phyloP scores from a whole-genome alignment of 2,797 vertebrate species.

The Sebastes matsubarae region DNA sequence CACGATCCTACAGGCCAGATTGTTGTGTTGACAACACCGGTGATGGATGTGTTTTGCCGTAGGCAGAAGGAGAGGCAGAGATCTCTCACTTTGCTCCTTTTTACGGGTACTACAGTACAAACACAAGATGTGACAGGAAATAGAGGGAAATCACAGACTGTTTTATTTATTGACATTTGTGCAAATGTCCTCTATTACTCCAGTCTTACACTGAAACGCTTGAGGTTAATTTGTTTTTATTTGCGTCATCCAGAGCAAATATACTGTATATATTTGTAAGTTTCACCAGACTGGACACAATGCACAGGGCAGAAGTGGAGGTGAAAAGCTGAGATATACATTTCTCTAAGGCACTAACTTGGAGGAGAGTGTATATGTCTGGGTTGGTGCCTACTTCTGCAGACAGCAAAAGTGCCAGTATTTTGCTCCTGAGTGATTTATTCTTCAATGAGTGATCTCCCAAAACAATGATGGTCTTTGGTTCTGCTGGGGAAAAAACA shows the following conservation, averaged over 20 bases:
- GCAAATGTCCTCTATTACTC: constrained; percentile 7
- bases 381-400: constrained; percentile 13
- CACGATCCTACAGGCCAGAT: constrained; percentile 65
- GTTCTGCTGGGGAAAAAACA: constrained; percentile 20
- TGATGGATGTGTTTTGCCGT: constrained; percentile 74
- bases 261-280: neutral
- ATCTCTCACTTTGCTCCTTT: constrained; percentile 53
- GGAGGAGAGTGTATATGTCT: constrained; percentile 2
- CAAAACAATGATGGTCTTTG: constrained; percentile 55
- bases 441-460: constrained; percentile 51
- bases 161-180: constrained; percentile 41
- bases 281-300: neutral
- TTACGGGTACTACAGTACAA: neutral
- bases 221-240: constrained; percentile 3
- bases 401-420: constrained; percentile 27
- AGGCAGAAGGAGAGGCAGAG: constrained; percentile 27
- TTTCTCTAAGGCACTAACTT: constrained; percentile 20
- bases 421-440: constrained; percentile 53
- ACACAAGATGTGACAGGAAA: constrained; percentile 36
- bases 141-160: constrained; percentile 30
- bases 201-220: neutral
- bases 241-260: neutral
- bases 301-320: neutral
- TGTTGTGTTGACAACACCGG: constrained; percentile 70
- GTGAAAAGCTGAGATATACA: constrained; percentile 13